Conservation (phyloP, 2,113 vertebrate genomes). For the Circaetus gallicus region DNA sequence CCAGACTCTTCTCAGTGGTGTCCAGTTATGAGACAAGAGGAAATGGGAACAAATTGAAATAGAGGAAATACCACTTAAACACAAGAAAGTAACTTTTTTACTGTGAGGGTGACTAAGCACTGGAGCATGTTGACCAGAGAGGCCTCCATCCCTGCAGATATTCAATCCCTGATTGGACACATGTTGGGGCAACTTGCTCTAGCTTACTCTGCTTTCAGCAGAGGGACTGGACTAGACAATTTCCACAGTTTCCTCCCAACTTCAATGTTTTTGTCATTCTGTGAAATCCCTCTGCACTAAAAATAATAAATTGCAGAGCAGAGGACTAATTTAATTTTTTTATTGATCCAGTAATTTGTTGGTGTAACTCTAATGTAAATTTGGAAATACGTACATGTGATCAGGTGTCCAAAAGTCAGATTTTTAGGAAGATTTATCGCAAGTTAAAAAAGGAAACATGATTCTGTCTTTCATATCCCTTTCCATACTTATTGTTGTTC, state of each 20-base stretch:
- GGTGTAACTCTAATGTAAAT: neutral
- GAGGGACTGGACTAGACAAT: neutral
- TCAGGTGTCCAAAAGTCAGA: neutral
- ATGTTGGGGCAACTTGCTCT: neutral
- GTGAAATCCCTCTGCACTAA: neutral
- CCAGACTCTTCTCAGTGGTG: neutral
- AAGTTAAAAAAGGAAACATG: neutral
- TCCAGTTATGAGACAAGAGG: neutral
- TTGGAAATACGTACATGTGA: neutral
- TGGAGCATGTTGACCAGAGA: neutral
- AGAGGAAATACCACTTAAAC: neutral
- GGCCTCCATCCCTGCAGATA: neutral
- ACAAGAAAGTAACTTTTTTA: neutral
- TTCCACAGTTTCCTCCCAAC: neutral
- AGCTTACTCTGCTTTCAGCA: neutral
- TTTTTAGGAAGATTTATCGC: neutral
- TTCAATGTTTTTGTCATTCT: neutral
- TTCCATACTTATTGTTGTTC: neutral
- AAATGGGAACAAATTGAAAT: neutral
- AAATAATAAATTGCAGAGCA: neutral
- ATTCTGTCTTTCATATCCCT: neutral
- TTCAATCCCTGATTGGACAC: neutral
- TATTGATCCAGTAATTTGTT: neutral
- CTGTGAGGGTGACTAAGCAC: fast-evolving
- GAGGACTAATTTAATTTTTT: neutral